Evolutionary conservation across 2,113 vertebrate species (phyloP), one percentile per base, ranked within the genome.

Genomic region (Bagarius yarrelli): DNA sequence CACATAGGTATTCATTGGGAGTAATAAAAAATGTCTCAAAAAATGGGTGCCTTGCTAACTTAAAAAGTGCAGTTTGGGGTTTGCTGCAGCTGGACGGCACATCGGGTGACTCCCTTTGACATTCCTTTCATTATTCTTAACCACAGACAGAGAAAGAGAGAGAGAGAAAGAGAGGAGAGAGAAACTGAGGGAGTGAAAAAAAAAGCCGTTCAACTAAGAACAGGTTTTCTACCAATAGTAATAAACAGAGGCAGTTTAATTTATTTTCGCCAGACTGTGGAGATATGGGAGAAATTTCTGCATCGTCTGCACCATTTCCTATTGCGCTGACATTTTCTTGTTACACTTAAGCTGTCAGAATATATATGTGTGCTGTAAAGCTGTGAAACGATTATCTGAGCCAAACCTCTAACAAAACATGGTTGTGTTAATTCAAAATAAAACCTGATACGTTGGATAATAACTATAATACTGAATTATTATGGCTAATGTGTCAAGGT

Each of bases 1-100:
- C 53, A 80, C 53, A 84, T 83, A 84, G 66, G 64, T 78, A 52
- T 77, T 88, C 86, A 87, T 85, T 87, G 87, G 81, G 82, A 83
- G 80, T 83, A 85, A 82, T 81, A 55, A 75, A 78, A 76, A 74
- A 69, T 36, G 59, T 52, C 71, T 75, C 34, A 55, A 81, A 73
- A 61, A 66, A 55, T 60, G 78, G 66, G 71, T 75, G 71, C 50
- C 71, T 71, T 9, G 52, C 71, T 75, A 78, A 53, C 59, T 71
- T 67, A 74, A 59, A 76, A 72, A 60, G 74, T 78, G 77, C 36
- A 76, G 78, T 59, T 64, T 55, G 72, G 55, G 66, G 78, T 82
- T 74, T 55, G 67, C 27, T 74, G 81, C 73, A 81, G 80, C 78
- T 78, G 78, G 79, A 77, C 81, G 60, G 59, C 53, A 78, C 60